Conservation (phyloP, 1,140 invertebrate genomes). For the Zaprionus kolodkinae region DNA sequence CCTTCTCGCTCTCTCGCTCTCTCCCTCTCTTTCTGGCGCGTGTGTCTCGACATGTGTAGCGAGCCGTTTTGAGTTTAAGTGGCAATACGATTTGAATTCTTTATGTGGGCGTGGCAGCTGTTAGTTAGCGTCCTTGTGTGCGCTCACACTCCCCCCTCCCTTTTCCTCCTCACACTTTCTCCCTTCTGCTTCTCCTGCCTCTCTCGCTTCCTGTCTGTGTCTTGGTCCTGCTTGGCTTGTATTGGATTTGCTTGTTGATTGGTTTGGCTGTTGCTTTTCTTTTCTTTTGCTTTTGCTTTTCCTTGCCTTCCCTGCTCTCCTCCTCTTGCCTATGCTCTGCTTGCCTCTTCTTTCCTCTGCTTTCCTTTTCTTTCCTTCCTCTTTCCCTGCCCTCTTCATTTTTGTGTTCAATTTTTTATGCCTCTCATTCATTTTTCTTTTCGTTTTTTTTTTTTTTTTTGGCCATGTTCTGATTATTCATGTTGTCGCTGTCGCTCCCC, state of each 20-base stretch:
- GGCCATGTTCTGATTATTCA: constrained; percentile 43
- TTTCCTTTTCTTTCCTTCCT: constrained; percentile 41
- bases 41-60: constrained; percentile 57
- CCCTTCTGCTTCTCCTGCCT: too few relatives aligned
- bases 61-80: constrained; percentile 78
- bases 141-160: constrained; percentile 13
- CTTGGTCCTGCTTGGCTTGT: constrained; percentile 52
- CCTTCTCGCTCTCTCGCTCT: background rate
- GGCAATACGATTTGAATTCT: constrained; percentile 81
- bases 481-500: constrained; percentile 10
- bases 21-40: background rate
- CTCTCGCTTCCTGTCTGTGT: background rate
- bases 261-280: constrained; percentile 55
- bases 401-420: constrained; percentile 36
- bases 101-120: constrained; percentile 55
- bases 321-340: too few relatives aligned
- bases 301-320: constrained; percentile 17
- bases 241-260: constrained; percentile 80
- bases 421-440: background rate
- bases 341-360: constrained; percentile 4
- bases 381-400: background rate
- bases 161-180: background rate
- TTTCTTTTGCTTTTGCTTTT: constrained; percentile 15
- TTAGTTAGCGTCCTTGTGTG: constrained; percentile 58
- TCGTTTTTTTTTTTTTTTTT: constrained; percentile 5